phyloP scores from a whole-genome alignment of 1,140 invertebrate genomes.

The Mycetomoellerius zeteki region DNA sequence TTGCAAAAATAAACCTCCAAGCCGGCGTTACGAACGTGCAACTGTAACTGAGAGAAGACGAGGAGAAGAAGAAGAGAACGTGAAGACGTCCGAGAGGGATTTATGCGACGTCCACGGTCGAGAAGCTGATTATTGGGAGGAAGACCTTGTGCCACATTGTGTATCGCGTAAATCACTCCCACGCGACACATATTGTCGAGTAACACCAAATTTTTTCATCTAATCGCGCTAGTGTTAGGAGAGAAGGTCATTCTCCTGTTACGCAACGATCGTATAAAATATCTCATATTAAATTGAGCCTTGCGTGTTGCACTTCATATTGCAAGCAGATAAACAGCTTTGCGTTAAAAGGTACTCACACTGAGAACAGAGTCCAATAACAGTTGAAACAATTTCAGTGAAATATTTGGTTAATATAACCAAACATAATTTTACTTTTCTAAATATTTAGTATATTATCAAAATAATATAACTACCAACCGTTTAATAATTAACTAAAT shows the following conservation, averaged over 20 bases:
- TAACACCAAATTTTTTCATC: slow-evolving; percentile 9
- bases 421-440: too few species aligned
- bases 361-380: too few species aligned
- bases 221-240: slow-evolving; percentile 2
- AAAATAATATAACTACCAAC: too few species aligned
- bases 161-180: slow-evolving; percentile 69
- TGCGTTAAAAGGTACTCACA: too few species aligned
- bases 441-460: too few species aligned
- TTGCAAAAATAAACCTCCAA: slow-evolving; percentile 50
- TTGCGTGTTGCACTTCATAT: neutral
- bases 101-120: slow-evolving; percentile 48
- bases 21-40: neutral
- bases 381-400: too few species aligned
- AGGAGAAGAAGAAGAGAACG: neutral
- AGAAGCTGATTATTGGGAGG: slow-evolving; percentile 57
- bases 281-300: neutral
- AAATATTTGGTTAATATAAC: too few species aligned
- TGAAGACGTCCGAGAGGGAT: slow-evolving; percentile 24
- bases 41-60: neutral
- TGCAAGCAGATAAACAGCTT: neutral
- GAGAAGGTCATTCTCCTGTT: slow-evolving; percentile 20
- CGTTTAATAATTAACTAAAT: too few species aligned
- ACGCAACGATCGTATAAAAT: slow-evolving; percentile 1
- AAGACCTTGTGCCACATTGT: slow-evolving; percentile 71
- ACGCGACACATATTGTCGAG: slow-evolving; percentile 35